Evolutionary conservation across 1,140 invertebrate genomes (phyloP), one percentile per base, ranked within the genome.

Genomic region (Aphelinus certus): DNA sequence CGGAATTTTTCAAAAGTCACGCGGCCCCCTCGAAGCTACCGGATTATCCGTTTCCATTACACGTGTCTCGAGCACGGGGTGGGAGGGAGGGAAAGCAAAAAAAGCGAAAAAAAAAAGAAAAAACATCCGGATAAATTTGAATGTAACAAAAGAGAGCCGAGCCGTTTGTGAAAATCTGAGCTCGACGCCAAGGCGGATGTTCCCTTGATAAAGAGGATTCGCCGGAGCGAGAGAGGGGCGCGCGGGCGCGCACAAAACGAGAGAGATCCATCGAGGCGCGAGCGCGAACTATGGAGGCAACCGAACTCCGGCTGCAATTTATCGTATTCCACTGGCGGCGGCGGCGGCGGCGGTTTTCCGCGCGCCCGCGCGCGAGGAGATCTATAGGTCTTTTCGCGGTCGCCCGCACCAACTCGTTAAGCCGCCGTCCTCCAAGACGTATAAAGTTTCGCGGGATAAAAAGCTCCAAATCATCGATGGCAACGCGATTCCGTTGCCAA

Each of bases 231-330:
- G 26, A 73, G 56, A 65, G 9, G 9, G 61, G n/a, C 43, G 1
- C 10, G 45, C n/a, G 45, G 71, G 48, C 62, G 45, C 49, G 4
- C 45, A 58, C 58, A 64, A 61, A 71, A 64, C 9, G 56, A 73
- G 64, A 66, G 71, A 73, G 68, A 73, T 73, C 72, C 64, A 73
- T 67, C 64, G 72, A 67, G 72, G 72, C 64, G 72, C 72, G 72
- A 73, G 72, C 64, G 72, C 72, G 72, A 73, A 73, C 64, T 73
- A 64, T 67, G 47, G 26, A 2, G 61, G 46, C 63, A 5, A 53
- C 51, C 56, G 72, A 73, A 73, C 64, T 73, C 64, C 7, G 66
- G 56, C 7, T 53, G 55, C 65, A 74, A 74, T 74, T 74, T 74
- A 74, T 74, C 72, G 72, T 68, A 69, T 74, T 74, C 65, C 64